phyloP scores from a whole-genome alignment of 2,888 invertebrate genomes.

The Lepeophtheirus nordmannii region DNA sequence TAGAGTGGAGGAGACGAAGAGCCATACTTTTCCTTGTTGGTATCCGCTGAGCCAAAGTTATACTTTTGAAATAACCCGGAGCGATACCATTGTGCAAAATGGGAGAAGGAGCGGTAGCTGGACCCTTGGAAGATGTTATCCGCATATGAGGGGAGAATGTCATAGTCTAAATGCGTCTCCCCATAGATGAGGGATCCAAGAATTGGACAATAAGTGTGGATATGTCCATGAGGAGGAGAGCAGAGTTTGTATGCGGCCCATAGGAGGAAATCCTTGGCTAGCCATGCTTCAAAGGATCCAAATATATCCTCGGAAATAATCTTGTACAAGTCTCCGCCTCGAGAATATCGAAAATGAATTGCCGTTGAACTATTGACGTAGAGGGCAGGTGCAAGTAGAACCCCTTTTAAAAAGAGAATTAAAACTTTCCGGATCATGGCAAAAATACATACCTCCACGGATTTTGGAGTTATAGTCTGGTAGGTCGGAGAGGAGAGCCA shows the following conservation, averaged over 20 bases:
- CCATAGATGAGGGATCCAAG: not conserved
- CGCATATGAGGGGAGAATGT: not conserved
- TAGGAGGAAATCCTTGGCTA: not conserved
- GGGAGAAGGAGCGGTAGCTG: not conserved
- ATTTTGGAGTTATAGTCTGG: conserved; percentile 30
- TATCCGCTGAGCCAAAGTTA: not conserved
- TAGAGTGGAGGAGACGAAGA: not conserved
- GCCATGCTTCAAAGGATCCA: not conserved
- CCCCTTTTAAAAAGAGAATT: conserved; percentile 26
- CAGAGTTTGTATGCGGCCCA: not conserved
- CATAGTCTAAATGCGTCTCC: not conserved
- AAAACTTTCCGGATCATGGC: no score
- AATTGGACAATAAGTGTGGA: not conserved
- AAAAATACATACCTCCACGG: conserved; percentile 25
- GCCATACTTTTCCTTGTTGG: not conserved
- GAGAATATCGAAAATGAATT: not conserved
- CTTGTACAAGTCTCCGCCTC: not conserved
- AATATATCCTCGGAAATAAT: not conserved
- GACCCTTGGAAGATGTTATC: not conserved
- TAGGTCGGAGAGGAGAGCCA: conserved; percentile 30
- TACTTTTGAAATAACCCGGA: conserved; percentile 2
- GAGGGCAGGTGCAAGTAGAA: conserved; percentile 32
- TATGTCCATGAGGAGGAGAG: not conserved
- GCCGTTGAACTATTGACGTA: conserved; percentile 31
- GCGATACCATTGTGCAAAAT: conserved; percentile 3